phyloP scores from a whole-genome alignment of 2,797 vertebrate genomes.

The Rhabdophis nuchalis region DNA sequence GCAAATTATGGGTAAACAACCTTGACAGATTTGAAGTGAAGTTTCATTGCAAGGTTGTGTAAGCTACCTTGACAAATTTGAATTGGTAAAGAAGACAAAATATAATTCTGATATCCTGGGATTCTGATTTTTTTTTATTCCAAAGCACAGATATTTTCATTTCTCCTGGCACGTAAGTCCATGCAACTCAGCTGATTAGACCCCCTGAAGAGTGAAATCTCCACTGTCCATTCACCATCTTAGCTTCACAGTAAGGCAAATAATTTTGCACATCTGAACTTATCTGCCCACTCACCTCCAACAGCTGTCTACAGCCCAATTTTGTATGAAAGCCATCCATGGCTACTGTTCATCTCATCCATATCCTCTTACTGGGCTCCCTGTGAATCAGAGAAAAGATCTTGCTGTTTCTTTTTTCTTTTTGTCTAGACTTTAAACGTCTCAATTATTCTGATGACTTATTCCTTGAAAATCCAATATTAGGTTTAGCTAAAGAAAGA shows the following conservation, averaged over 20 bases:
- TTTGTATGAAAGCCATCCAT: background rate
- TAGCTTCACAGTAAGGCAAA: background rate
- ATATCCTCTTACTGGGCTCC: background rate
- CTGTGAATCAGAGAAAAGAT: background rate
- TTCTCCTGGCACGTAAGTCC: background rate
- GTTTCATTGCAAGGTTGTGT: background rate
- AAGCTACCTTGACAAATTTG: background rate
- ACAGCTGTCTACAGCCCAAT: background rate
- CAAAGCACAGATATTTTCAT: background rate
- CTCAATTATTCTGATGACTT: background rate
- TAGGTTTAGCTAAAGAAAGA: background rate
- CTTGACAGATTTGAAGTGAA: background rate
- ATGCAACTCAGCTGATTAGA: background rate
- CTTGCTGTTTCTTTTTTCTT: background rate
- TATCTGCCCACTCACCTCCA: background rate
- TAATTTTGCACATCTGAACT: background rate
- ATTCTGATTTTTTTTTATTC: background rate
- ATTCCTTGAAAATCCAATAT: background rate
- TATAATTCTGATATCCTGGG: background rate
- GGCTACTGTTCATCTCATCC: background rate
- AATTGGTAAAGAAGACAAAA: background rate
- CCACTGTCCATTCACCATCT: background rate
- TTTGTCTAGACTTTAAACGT: background rate
- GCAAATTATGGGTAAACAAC: background rate
- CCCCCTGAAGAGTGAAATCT: slow-evolving; percentile 7